Conservation (phyloP, 2,888 invertebrate genomes). For the Mycalesis mineus region DNA sequence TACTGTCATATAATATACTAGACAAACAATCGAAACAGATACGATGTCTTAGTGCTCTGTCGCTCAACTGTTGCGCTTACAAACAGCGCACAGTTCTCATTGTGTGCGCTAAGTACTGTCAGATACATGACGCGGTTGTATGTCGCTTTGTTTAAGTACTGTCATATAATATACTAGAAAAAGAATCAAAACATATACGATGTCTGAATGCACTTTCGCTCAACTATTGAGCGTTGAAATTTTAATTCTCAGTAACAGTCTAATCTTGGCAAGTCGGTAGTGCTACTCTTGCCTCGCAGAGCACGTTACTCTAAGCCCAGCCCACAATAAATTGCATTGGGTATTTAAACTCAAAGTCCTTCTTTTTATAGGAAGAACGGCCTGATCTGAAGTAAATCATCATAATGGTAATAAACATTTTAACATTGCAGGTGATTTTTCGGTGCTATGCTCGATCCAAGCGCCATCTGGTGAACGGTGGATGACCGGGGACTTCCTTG, state of each 20-base stretch:
- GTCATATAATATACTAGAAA: too few species aligned
- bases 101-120: conserved; percentile 98
- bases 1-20: neutral
- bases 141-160: too few species aligned
- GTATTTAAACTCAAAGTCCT: too few species aligned
- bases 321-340: too few species aligned
- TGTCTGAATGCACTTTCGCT: conserved; percentile 95
- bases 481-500: conserved; percentile 96
- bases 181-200: conserved; percentile 97
- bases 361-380: too few species aligned
- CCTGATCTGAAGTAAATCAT: too few species aligned
- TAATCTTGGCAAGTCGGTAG: too few species aligned
- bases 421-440: conserved; percentile 88
- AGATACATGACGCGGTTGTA: conserved; percentile 90
- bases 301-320: too few species aligned
- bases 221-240: conserved; percentile 96
- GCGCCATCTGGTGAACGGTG: conserved; percentile 94
- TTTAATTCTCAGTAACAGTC: too few species aligned
- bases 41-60: conserved; percentile 92
- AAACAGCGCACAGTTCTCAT: conserved; percentile 98
- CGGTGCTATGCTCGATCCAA: conserved; percentile 93
- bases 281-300: too few species aligned
- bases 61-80: conserved; percentile 94
- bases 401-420: too few species aligned
- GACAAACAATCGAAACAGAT: neutral